Conservation (phyloP, 2,113 vertebrate genomes). For the Strix uralensis region DNA sequence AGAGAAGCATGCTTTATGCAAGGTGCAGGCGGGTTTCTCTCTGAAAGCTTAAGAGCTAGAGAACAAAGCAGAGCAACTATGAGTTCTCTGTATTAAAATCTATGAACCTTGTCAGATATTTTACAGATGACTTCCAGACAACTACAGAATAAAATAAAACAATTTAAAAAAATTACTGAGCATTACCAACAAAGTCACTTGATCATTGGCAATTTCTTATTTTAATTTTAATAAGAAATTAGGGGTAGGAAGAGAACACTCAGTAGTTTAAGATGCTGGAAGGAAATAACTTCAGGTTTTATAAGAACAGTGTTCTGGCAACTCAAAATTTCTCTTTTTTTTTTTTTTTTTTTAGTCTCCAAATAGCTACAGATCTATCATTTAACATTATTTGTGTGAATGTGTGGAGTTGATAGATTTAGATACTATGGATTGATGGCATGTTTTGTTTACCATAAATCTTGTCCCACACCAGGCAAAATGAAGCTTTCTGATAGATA, state of each 20-base stretch:
- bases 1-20: conserved; percentile 15
- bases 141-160: neutral
- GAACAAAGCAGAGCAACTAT: conserved; percentile 41
- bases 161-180: neutral
- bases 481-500: conserved; percentile 48
- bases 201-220: neutral
- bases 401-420: conserved; percentile 56
- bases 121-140: neutral
- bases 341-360: neutral
- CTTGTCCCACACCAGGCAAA: neutral
- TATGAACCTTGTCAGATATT: neutral
- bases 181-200: neutral
- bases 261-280: conserved; percentile 12
- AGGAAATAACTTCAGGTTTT: conserved; percentile 20
- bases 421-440: conserved; percentile 21
- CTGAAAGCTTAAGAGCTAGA: neutral
- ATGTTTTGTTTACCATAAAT: conserved; percentile 71
- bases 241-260: neutral
- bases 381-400: conserved; percentile 62
- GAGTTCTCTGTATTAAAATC: conserved; percentile 24
- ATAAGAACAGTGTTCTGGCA: conserved; percentile 35
- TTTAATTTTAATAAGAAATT: neutral
- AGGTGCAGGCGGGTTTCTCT: conserved; percentile 1
- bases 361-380: conserved; percentile 30
- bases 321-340: neutral